Evolutionary conservation across 2,797 vertebrate species (phyloP).

Genomic region (Lacerta bilineata): DNA sequence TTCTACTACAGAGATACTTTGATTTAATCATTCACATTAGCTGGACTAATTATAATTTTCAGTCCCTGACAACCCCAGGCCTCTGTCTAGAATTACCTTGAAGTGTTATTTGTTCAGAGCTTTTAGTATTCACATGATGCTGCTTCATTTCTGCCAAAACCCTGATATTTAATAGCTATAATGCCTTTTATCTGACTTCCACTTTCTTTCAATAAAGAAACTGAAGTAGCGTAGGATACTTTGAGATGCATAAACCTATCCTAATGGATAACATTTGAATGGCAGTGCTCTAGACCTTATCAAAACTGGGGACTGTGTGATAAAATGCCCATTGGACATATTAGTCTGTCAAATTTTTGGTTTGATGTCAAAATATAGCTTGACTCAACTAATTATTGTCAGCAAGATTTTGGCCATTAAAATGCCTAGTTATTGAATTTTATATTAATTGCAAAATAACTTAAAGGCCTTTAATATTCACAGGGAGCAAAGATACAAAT

Average conservation of each 20-base stretch:
- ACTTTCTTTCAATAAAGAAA: constrained; percentile 75
- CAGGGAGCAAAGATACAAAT: accelerated
- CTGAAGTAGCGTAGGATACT: constrained; percentile 60
- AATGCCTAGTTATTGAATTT: constrained; percentile 23
- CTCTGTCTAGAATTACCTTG: constrained; percentile 69
- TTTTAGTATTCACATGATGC: constrained; percentile 73
- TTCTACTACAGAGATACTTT: constrained; percentile 53
- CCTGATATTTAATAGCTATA: constrained; percentile 50
- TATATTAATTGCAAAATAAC: constrained; percentile 24
- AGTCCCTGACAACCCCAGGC: constrained; percentile 48
- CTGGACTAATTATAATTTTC: constrained; percentile 77
- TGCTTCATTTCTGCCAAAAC: constrained; percentile 67
- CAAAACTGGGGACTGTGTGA: constrained; percentile 54
- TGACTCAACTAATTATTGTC: constrained; percentile 44
- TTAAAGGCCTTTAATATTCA: neutral
- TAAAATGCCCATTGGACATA: constrained; percentile 48
- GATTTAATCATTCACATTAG: constrained; percentile 70
- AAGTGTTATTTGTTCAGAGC: constrained; percentile 60
- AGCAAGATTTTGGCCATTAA: constrained; percentile 12
- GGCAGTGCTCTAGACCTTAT: constrained; percentile 50
- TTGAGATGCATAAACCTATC: constrained; percentile 65
- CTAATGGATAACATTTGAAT: constrained; percentile 62
- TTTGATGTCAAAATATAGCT: constrained; percentile 35
- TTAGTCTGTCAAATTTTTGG: constrained; percentile 16
- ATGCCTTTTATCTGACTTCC: constrained; percentile 77